A percentile compares a stretch with the other conserved stretches of the same genome.
These are phyloP conservation scores for Drosophila pandora DNA, from an alignment of 1,140 invertebrate species.

Conservation along the genomic window DNA sequence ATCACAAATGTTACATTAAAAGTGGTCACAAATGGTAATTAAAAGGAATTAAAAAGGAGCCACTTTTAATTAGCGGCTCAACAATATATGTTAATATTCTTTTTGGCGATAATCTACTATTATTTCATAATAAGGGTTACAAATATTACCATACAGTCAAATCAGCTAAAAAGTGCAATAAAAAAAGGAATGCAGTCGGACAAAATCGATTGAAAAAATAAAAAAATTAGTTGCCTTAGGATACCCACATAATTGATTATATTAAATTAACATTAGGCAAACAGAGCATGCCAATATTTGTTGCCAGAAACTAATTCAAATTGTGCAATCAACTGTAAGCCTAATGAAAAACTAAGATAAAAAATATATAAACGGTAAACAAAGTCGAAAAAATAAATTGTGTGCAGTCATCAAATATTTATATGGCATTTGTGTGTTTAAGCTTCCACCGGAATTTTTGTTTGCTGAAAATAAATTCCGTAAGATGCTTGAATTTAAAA, in stretches of 20 bases:
- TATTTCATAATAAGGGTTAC: too few relatives aligned
- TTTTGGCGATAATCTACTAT: too few relatives aligned
- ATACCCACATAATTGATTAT: slow-evolving; percentile 61
- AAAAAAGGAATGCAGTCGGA: slow-evolving; percentile 8
- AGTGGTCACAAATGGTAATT: too few relatives aligned
- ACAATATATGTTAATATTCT: too few relatives aligned
- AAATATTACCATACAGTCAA: too few relatives aligned
- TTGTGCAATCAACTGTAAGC: slow-evolving; percentile 53
- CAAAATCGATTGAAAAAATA: slow-evolving; percentile 4
- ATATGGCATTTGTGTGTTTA: slow-evolving; percentile 14
- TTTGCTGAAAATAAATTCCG: slow-evolving; percentile 24
- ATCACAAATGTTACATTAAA: too few relatives aligned
- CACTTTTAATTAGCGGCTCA: background rate
- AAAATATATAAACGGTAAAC: background rate
- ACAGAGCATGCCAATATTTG: slow-evolving; percentile 57
- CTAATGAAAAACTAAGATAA: slow-evolving; percentile 68
- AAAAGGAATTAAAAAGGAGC: background rate
- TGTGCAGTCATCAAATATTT: slow-evolving; percentile 17
- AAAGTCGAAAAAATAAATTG: slow-evolving; percentile 58
- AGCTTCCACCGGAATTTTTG: slow-evolving; percentile 18
- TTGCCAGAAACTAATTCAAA: slow-evolving; percentile 25
- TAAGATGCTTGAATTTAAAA: slow-evolving; percentile 19
- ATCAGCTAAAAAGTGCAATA: slow-evolving; percentile 25
- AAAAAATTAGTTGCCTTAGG: slow-evolving; percentile 1
- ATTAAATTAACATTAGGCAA: slow-evolving; percentile 73